Percentiles rank a stretch among this genome's conserved stretches.
phyloP scores from a whole-genome alignment of 2,113 vertebrate species.

The Cololabis saira region DNA sequence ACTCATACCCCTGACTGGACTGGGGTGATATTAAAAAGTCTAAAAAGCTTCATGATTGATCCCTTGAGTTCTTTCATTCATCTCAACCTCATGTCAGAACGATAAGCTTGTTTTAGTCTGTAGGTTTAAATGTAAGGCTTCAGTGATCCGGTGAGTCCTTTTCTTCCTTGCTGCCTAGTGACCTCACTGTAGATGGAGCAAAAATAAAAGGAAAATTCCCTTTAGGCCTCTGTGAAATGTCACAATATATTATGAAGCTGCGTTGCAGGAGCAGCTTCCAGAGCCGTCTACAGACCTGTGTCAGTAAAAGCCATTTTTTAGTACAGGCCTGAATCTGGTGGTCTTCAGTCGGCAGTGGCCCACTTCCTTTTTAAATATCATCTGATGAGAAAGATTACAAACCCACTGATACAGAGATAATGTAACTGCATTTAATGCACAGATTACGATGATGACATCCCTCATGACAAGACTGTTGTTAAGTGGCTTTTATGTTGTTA shows the following conservation, averaged over 20 bases:
- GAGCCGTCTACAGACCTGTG: no score
- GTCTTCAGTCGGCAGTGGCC: neutral
- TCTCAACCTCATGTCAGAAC: neutral
- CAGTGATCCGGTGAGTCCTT: neutral
- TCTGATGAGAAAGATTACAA: neutral
- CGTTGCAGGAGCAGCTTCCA: constrained; percentile 6
- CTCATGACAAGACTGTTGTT: neutral
- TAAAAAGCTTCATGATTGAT: no score
- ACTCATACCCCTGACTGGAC: no score
- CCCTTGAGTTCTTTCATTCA: neutral
- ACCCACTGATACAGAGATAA: neutral
- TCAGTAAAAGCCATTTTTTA: neutral
- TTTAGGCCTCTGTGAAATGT: constrained; percentile 33
- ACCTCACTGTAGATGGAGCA: neutral
- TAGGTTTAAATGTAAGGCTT: neutral
- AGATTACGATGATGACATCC: no score
- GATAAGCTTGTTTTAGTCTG: neutral
- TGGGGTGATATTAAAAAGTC: no score
- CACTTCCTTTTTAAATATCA: neutral
- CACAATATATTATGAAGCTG: constrained; percentile 13
- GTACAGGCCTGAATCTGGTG: neutral
- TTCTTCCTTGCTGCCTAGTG: neutral
- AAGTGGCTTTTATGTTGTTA: no score
- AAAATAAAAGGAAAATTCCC: constrained; percentile 9
- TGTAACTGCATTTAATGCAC: neutral